Base-by-base conservation (phyloP, 2,888 invertebrate genomes). In the Cryptus armator region DNA sequence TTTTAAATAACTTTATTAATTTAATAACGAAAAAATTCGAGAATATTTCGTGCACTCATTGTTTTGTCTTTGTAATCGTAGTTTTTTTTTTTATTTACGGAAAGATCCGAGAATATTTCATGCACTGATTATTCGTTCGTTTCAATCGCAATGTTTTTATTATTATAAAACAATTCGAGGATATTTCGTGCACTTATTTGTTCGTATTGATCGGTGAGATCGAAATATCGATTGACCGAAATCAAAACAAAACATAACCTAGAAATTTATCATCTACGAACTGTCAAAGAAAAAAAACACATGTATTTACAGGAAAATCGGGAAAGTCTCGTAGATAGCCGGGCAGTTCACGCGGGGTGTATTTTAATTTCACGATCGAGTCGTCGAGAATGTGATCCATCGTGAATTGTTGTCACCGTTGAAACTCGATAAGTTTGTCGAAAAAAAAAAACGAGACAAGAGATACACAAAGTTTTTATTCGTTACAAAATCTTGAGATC, bases 361-460 rank as follows among this genome's bases (percentile, higher is more conserved):
- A 86, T 87, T 90, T 91, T 10, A 89, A 44, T 81, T 90, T 90
- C 72, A 88, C 90, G 75, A 91, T 88, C 53, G 92, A 91, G 66
- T 91, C 88, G 70, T 91, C 90, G 76, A 90, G 87, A 71, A 88
- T 88, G 72, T 90, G 89, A 43, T 91, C 91, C 92, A 92, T 92
- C 32, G n/a, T 85, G 14, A n/a, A 24, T 32, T 32, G 9, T n/a
- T 10, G 19, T 43, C 32, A 14, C 51, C n/a, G 70, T 70, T 51
- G 48, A 56, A 56, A 56, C 56, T 2, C 56, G 56, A 10, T 19
- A 19, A 19, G 70, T 70, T 32, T 6, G 9, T n/a, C n/a, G 4
- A 3, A 51, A 32, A 64, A 66, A 64, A 48, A 48, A 56, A 56
- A 37, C 16, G n/a, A 51, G 37, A 37, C 46, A 14, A 7, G 51